These are phyloP conservation scores for Hydrochoerus hydrochaeris DNA, from an alignment of 2,113 vertebrate genomes.

Conservation along the genomic window DNA sequence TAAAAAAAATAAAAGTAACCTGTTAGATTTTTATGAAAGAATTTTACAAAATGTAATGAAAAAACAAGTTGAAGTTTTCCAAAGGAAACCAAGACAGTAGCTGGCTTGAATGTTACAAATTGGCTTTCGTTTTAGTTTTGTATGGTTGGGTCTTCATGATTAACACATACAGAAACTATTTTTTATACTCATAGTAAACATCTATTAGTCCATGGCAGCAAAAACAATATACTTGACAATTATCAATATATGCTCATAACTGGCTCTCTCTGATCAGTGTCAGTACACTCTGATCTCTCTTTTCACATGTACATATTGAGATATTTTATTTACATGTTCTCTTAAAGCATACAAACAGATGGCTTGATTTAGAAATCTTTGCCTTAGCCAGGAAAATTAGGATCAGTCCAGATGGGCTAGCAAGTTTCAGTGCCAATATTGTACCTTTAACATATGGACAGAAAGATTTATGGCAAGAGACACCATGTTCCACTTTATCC, in stretches of 20 bases:
- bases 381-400: constrained; percentile 81
- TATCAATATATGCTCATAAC: constrained; percentile 52
- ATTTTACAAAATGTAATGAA: neutral
- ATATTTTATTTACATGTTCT: constrained; percentile 77
- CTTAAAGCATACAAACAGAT: constrained; percentile 81
- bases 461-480: constrained; percentile 82
- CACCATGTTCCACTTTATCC: constrained; percentile 79
- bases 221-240: neutral
- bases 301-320: constrained; percentile 66
- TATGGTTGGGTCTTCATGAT: neutral
- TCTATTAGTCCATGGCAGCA: constrained; percentile 46
- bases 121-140: neutral
- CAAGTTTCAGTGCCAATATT: constrained; percentile 82
- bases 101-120: neutral
- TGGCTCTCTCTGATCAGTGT: constrained; percentile 35
- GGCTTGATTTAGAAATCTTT: constrained; percentile 84
- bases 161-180: constrained; percentile 30
- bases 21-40: neutral
- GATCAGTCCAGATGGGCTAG: constrained; percentile 84
- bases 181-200: neutral
- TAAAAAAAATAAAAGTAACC: neutral
- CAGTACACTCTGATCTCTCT: constrained; percentile 55
- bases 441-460: constrained; percentile 85
- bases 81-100: neutral
- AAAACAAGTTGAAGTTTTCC: neutral